Conservation (phyloP, 2,797 vertebrate genomes). For the Nothura maculosa region DNA sequence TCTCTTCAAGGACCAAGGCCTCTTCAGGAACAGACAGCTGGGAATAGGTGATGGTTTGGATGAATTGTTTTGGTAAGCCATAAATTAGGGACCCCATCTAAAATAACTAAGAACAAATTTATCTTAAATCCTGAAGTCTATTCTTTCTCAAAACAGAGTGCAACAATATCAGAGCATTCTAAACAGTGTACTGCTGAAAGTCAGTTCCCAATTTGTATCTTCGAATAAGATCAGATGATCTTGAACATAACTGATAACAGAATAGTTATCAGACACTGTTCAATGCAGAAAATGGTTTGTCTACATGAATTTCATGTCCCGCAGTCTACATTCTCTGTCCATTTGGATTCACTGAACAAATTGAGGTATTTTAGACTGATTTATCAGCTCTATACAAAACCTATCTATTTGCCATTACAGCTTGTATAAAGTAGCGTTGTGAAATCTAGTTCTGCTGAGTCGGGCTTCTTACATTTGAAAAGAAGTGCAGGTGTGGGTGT, state of each 20-base stretch:
- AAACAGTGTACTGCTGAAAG: not conserved
- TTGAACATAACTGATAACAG: no score
- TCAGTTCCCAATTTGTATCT: not conserved
- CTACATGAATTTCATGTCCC: not conserved
- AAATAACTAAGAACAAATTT: no score
- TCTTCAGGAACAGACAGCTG: not conserved
- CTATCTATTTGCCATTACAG: not conserved
- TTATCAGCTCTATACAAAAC: not conserved
- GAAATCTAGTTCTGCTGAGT: not conserved
- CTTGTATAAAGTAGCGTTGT: not conserved
- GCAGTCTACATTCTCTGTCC: not conserved
- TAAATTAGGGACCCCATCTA: not conserved
- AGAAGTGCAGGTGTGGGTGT: not conserved
- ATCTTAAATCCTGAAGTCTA: not conserved
- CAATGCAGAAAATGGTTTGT: not conserved
- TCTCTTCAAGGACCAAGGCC: not conserved
- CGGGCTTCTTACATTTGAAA: not conserved
- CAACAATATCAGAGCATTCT: not conserved
- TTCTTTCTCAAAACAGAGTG: not conserved
- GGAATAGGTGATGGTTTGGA: not conserved
- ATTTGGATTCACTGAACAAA: not conserved
- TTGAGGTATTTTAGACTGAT: not conserved
- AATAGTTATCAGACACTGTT: not conserved
- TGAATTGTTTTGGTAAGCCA: not conserved
- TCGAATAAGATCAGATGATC: not conserved